Conservation (phyloP, 2,797 vertebrate species). For the Dendrocincla tyrannina region DNA sequence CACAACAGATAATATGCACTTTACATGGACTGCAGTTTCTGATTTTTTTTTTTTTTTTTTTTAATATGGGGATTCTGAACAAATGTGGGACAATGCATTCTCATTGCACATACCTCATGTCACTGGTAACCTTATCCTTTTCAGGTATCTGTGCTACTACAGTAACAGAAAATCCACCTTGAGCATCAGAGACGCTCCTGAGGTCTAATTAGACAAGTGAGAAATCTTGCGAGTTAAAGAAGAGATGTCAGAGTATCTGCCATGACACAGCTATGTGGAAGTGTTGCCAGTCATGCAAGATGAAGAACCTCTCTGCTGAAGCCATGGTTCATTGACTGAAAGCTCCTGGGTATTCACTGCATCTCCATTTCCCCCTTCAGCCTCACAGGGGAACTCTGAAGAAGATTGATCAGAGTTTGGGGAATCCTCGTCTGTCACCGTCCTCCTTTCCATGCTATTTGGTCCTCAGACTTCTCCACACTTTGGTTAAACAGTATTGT, state of each 20-base stretch:
- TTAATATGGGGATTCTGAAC: not conserved
- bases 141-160: not conserved
- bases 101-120: not conserved
- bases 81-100: not conserved
- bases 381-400: not conserved
- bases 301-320: not conserved
- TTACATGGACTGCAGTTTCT: not conserved
- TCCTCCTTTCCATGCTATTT: not conserved
- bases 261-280: rapidly evolving
- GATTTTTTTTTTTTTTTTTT: not conserved
- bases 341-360: not conserved
- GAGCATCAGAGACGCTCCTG: not conserved
- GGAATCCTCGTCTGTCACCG: not conserved
- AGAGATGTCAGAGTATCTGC: not conserved
- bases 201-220: not conserved
- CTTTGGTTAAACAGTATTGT: not conserved
- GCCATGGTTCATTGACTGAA: not conserved
- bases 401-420: not conserved
- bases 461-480: not conserved
- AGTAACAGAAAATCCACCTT: not conserved
- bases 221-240: not conserved
- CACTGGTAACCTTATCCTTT: not conserved
- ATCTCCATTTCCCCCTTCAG: not conserved
- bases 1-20: not conserved
- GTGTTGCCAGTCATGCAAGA: not conserved